Evolutionary conservation across 2,888 invertebrate species (phyloP).

Genomic region (Thymelicus sylvestris): DNA sequence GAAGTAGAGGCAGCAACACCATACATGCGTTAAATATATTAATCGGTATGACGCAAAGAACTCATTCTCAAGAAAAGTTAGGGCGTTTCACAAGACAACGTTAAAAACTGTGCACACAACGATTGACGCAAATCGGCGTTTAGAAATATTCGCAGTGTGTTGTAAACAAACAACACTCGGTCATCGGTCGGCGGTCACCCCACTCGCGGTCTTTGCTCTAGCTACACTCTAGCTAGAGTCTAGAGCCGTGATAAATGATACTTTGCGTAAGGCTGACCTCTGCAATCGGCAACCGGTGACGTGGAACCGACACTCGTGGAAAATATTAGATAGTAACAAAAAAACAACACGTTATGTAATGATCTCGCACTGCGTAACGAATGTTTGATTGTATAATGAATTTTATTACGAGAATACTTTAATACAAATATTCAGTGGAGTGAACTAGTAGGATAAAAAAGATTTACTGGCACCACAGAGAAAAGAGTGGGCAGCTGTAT

Average conservation of each 20-base stretch:
- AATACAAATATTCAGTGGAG: background rate
- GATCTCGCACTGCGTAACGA: background rate
- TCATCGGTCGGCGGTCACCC: too few species aligned
- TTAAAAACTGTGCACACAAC: conserved; percentile 66
- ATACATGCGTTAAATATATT: conserved; percentile 54
- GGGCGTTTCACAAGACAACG: conserved; percentile 60
- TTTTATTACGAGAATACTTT: conserved; percentile 5
- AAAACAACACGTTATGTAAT: conserved; percentile 17
- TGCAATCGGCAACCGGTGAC: conserved; percentile 4
- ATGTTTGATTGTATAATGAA: conserved; percentile 7
- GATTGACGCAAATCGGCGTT: conserved; percentile 65
- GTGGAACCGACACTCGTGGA: background rate
- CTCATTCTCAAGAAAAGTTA: conserved; percentile 55
- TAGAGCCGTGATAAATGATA: conserved; percentile 21
- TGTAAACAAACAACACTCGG: conserved; percentile 27
- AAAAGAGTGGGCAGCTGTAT: conserved; percentile 35
- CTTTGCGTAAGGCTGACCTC: conserved; percentile 21
- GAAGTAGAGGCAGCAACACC: conserved; percentile 47
- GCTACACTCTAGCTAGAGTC: too few species aligned
- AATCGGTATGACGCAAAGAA: conserved; percentile 63
- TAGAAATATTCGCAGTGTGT: conserved; percentile 26
- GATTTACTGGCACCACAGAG: background rate
- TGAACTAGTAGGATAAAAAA: conserved; percentile 8
- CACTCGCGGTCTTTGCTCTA: conserved; percentile 29
- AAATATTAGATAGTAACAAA: conserved; percentile 1